Percentiles rank a stretch among this genome's conserved stretches.
Evolutionary conservation across 2,113 vertebrate species (phyloP).

Genomic region (Leuciscus idus): DNA sequence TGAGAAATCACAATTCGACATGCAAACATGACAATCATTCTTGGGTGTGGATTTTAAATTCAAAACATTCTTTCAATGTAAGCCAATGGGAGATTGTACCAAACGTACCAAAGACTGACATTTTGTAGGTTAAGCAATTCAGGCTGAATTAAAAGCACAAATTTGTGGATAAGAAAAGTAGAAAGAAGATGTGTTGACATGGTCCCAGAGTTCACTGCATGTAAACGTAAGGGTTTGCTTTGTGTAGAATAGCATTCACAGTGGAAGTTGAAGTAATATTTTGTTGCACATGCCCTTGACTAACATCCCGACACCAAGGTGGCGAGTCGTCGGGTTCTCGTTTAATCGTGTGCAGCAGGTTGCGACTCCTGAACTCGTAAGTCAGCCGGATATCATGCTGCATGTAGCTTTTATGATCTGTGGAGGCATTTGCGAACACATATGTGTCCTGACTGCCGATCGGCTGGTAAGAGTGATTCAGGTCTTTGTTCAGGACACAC

Average conservation of each 20-base stretch:
- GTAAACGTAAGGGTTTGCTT: slow-evolving; percentile 73
- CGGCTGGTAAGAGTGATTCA: slow-evolving; percentile 60
- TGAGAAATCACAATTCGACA: background rate
- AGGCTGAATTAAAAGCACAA: background rate
- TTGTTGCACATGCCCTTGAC: slow-evolving; percentile 63
- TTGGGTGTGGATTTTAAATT: background rate
- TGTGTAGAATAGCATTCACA: slow-evolving; percentile 66
- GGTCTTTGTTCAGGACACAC: slow-evolving; percentile 68
- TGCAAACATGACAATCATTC: background rate
- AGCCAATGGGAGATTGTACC: background rate
- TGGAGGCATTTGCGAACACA: slow-evolving; percentile 58
- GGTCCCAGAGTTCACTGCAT: slow-evolving; percentile 67
- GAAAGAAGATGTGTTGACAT: background rate
- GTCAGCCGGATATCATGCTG: slow-evolving; percentile 66
- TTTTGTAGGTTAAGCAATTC: background rate
- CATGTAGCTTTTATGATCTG: slow-evolving; percentile 65
- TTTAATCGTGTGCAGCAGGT: slow-evolving; percentile 76
- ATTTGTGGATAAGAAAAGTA: background rate
- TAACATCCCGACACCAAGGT: slow-evolving; percentile 65
- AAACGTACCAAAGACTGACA: background rate
- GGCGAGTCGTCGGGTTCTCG: slow-evolving; percentile 80
- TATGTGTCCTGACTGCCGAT: slow-evolving; percentile 43
- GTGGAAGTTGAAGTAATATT: slow-evolving; percentile 62
- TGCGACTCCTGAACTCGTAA: slow-evolving; percentile 70
- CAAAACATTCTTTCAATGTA: background rate